These are phyloP conservation scores for Bungarus multicinctus DNA, from an alignment of 2,113 vertebrate species.

Conservation along the genomic window DNA sequence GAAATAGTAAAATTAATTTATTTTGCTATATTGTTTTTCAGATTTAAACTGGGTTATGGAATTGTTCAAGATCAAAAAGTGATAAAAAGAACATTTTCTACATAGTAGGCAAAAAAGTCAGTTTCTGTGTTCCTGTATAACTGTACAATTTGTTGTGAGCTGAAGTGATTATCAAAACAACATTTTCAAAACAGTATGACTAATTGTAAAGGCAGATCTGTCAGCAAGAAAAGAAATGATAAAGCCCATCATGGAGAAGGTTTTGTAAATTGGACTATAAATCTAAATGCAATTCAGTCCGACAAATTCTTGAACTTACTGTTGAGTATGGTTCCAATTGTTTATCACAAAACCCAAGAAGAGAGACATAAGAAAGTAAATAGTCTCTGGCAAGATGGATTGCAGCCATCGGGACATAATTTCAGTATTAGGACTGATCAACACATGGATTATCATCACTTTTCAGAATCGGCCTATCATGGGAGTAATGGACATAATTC, in stretches of 20 bases:
- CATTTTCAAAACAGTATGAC: slow-evolving; percentile 73
- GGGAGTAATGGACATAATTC: slow-evolving; percentile 69
- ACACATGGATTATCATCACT: slow-evolving; percentile 77
- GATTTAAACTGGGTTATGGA: slow-evolving; percentile 44
- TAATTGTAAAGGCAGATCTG: slow-evolving; percentile 73
- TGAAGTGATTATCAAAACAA: slow-evolving; percentile 45
- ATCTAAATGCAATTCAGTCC: slow-evolving; percentile 77
- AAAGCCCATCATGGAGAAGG: slow-evolving; percentile 64
- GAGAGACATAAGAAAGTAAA: slow-evolving; percentile 86
- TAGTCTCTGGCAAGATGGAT: slow-evolving; percentile 72
- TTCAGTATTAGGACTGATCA: slow-evolving; percentile 76
- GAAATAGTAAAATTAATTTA: not conserved
- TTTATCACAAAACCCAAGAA: slow-evolving; percentile 88
- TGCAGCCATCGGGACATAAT: slow-evolving; percentile 67
- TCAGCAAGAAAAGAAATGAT: slow-evolving; percentile 58
- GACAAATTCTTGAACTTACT: slow-evolving; percentile 81
- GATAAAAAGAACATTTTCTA: slow-evolving; percentile 25
- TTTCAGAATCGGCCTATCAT: slow-evolving; percentile 74
- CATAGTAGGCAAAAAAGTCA: slow-evolving; percentile 27
- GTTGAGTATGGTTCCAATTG: slow-evolving; percentile 90
- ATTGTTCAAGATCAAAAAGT: slow-evolving; percentile 46
- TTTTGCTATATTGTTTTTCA: slow-evolving; percentile 39
- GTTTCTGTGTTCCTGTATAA: slow-evolving; percentile 1
- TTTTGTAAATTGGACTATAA: slow-evolving; percentile 75
- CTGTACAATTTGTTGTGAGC: slow-evolving; percentile 32